Base-by-base conservation (phyloP, 2,888 invertebrate species). In the Hetaerina titia region DNA sequence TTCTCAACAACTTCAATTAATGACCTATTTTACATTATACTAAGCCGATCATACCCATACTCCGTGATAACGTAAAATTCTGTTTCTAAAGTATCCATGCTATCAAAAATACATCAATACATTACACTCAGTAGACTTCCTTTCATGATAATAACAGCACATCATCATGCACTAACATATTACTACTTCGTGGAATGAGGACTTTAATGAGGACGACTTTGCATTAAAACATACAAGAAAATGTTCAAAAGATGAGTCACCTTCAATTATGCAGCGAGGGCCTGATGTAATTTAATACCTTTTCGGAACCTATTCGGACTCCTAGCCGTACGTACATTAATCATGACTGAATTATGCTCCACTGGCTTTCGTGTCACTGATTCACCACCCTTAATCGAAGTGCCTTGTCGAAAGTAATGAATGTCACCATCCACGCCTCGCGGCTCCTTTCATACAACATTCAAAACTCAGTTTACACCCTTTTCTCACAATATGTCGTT, bases 401-500 rank as follows among this genome's bases (percentile, higher is more conserved):
- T 81, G 81, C 81, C 81, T 8, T n/a, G 89, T 56, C 89, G 56
- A 58, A 89, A 89, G 58, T 89, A 89, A 89, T 57, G 81, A 81
- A 81, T 81, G 81, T 81, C 81, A 13, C 81, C 81, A 13, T 31
- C 31, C 31, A 22, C 11, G 81, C 81, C 81, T 81, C 81, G 81
- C 81, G 81, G 81, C 31, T 31, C 31, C 81, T 56, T 58, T 89
- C 89, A 57, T 57, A 58, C 57, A 89, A 89, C 58, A 58, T 89
- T 89, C 57, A 89, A 89, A 81, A 58, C 89, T 58, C 89, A 58
- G n/a, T 89, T 89, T 89, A 89, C 58, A 89, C 58, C 89, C 58
- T 89, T 89, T 89, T 89, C 89, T 89, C 89, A 89, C 56, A 89
- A 89, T 58, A 89, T 58, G 89, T n/a, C 89, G 89, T 89, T n/a